These are phyloP conservation scores for Cabera pusaria DNA, from an alignment of 2,888 invertebrate genomes.

Conservation along the genomic window DNA sequence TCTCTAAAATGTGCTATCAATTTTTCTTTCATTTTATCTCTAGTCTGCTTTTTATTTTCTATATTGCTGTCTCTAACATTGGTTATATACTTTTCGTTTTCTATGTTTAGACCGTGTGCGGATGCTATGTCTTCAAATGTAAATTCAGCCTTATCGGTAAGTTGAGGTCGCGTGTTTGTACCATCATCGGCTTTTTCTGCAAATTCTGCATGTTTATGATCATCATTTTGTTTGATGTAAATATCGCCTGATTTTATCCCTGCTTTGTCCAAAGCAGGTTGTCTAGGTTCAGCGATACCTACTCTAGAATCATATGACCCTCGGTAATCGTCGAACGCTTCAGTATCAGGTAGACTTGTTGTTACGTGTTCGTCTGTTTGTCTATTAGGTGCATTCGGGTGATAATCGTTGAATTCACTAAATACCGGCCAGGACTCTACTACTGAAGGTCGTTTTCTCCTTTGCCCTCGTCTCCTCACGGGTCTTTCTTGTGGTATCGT, in stretches of 20 bases:
- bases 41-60: constrained; percentile 15
- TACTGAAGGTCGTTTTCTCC: constrained; percentile 56
- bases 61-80: too few species aligned
- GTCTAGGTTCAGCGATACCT: constrained; percentile 1
- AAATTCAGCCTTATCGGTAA: constrained; percentile 58
- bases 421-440: constrained; percentile 46
- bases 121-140: constrained; percentile 46
- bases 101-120: constrained; percentile 14
- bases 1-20: constrained; percentile 23
- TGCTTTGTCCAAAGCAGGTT: constrained; percentile 1
- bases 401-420: constrained; percentile 47
- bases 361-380: constrained; percentile 27
- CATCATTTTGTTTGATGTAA: neutral
- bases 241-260: neutral
- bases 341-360: constrained; percentile 22
- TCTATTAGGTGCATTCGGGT: constrained; percentile 29
- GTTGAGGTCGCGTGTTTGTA: constrained; percentile 10
- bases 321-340: constrained; percentile 16
- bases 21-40: constrained; percentile 34
- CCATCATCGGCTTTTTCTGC: too few species aligned
- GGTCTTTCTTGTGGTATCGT: constrained; percentile 57
- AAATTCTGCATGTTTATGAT: constrained; percentile 3
- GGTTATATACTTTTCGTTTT: too few species aligned
- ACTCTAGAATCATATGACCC: too few species aligned
- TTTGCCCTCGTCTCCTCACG: constrained; percentile 56